Evolutionary conservation across 2,888 invertebrate genomes (phyloP).

Genomic region (Clistopyga incitator): DNA sequence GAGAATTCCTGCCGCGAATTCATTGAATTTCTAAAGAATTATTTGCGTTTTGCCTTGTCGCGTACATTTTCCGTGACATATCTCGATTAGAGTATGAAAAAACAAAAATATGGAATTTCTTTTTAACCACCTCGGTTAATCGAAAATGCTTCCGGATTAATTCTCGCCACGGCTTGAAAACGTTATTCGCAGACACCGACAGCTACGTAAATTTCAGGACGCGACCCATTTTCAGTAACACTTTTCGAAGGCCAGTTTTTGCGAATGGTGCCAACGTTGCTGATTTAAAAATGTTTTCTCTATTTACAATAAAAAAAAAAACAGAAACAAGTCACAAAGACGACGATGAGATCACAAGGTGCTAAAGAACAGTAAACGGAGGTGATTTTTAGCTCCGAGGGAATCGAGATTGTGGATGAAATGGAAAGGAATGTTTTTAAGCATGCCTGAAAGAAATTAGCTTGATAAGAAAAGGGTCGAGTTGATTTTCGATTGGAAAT

Average conservation of each 20-base stretch:
- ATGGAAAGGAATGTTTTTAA: slow-evolving; percentile 4
- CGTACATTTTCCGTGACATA: too few species aligned
- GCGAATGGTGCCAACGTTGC: slow-evolving; percentile 23
- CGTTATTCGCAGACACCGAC: slow-evolving; percentile 18
- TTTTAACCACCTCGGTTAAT: not conserved
- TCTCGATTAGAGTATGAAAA: too few species aligned
- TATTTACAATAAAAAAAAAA: slow-evolving; percentile 11
- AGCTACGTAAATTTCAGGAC: slow-evolving; percentile 2
- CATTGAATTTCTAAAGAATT: too few species aligned
- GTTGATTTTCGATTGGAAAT: slow-evolving; percentile 6
- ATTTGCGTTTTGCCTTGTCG: too few species aligned
- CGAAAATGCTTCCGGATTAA: slow-evolving; percentile 45
- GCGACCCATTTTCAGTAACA: slow-evolving; percentile 10
- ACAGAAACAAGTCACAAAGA: not conserved
- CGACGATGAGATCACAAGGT: slow-evolving; percentile 26
- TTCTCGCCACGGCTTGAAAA: slow-evolving; percentile 42
- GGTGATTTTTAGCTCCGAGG: not conserved
- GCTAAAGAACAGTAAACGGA: slow-evolving; percentile 32
- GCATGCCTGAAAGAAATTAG: slow-evolving; percentile 4
- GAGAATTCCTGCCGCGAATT: too few species aligned
- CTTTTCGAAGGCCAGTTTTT: not conserved
- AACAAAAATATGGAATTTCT: too few species aligned
- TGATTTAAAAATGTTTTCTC: slow-evolving; percentile 10
- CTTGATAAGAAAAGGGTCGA: slow-evolving; percentile 23
- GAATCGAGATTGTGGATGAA: not conserved